These are phyloP conservation scores for Sialis fuliginosa DNA, from an alignment of 2,888 invertebrate species.

Conservation along the genomic window DNA sequence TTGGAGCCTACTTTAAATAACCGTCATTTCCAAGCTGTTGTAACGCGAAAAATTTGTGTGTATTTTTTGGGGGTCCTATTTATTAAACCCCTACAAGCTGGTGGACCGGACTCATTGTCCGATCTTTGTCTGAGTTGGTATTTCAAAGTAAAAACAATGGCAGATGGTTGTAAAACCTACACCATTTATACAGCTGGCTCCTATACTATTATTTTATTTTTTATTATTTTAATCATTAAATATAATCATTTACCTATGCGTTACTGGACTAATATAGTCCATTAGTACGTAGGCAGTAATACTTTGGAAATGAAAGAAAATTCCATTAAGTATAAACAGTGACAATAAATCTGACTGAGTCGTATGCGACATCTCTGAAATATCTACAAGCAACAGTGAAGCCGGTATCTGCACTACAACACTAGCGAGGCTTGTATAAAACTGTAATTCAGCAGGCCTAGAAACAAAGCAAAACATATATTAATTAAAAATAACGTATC, in stretches of 20 bases:
- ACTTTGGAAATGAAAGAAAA: constrained; percentile 66
- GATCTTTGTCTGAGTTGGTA: too few relatives aligned
- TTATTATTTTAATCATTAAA: neutral
- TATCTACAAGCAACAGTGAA: constrained; percentile 45
- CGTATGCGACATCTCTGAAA: constrained; percentile 29
- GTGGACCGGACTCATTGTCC: too few relatives aligned
- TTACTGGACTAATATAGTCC: constrained; percentile 65
- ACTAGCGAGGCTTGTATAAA: constrained; percentile 58
- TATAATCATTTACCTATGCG: constrained; percentile 39
- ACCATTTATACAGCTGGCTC: too few relatives aligned
- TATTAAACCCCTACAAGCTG: too few relatives aligned
- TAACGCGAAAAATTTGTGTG: too few relatives aligned
- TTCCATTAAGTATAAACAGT: constrained; percentile 47
- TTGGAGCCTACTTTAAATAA: too few relatives aligned
- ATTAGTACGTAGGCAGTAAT: constrained; percentile 63
- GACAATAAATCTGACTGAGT: constrained; percentile 30
- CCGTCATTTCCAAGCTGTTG: too few relatives aligned
- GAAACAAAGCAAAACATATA: constrained; percentile 10
- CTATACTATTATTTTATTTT: too few relatives aligned
- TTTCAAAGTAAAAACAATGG: constrained; percentile 1
- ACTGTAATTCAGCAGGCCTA: constrained; percentile 61
- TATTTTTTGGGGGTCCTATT: too few relatives aligned
- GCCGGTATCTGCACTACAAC: constrained; percentile 55
- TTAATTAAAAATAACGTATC: neutral
- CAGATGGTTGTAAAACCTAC: too few relatives aligned